phyloP scores from a whole-genome alignment of 2,888 invertebrate species.

The Habrosyne pyritoides region DNA sequence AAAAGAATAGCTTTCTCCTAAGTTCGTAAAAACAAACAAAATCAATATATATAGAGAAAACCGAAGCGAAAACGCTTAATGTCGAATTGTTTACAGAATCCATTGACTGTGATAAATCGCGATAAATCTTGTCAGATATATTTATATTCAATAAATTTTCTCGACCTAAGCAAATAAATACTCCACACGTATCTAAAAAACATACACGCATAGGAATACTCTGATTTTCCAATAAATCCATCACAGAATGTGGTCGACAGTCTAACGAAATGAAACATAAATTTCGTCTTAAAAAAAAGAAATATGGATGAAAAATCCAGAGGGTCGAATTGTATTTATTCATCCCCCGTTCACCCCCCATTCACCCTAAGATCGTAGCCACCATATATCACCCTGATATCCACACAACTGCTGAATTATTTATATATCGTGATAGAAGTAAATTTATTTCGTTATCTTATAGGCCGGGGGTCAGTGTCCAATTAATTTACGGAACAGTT shows the following conservation, averaged over 20 bases:
- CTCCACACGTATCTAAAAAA: conserved; percentile 14
- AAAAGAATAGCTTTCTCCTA: too few relatives aligned
- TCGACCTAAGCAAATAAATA: conserved; percentile 38
- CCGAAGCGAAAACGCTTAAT: neutral
- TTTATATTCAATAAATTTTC: neutral
- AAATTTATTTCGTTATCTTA: conserved; percentile 56
- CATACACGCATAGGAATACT: conserved; percentile 26
- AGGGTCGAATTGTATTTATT: conserved; percentile 56
- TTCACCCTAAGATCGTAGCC: conserved; percentile 49
- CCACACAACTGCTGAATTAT: conserved; percentile 73
- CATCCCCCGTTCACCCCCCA: conserved; percentile 32
- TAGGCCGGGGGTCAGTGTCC: conserved; percentile 10
- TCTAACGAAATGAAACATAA: conserved; percentile 31
- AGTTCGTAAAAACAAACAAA: neutral
- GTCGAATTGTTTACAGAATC: neutral
- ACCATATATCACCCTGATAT: conserved; percentile 67
- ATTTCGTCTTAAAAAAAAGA: conserved; percentile 24
- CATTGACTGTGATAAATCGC: neutral
- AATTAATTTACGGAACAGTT: conserved; percentile 20
- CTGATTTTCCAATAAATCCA: conserved; percentile 51
- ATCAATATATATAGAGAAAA: neutral
- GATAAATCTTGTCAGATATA: neutral
- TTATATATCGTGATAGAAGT: conserved; percentile 69
- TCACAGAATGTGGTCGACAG: conserved; percentile 39
- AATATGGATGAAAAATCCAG: conserved; percentile 37